Base-by-base conservation (phyloP, 2,113 vertebrate species). In the Saguinus imperator region DNA sequence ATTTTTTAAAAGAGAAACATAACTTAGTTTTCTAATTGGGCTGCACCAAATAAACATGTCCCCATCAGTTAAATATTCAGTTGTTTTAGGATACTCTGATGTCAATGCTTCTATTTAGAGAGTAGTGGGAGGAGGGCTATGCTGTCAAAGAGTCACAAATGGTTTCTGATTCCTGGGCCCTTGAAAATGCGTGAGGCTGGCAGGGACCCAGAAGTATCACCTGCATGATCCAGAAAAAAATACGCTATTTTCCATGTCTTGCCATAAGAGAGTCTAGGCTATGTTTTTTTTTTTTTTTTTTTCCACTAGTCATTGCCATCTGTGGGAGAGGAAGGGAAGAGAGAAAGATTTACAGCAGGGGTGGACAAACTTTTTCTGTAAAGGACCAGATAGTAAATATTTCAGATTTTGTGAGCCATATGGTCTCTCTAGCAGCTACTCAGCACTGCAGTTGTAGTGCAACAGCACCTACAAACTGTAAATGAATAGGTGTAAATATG, bases 251-350 rank as follows among this genome's bases (percentile, higher is more conserved):
- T 92, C 35, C 14, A 37, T 16, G 92, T 86, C 25, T 88, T 91
- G 77, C 45, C 32, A 12, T 32, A 52, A 82, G 40, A 61, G 35
- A 85, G 45, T 88, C 76, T 81, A 80, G 75, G 57, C 25, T 83
- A 52, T 64, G 6, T 77, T 16, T 87, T 89, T 87, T 12, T 61
- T 61, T 5, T 12, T 61, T 27, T 29, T 13, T 29, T 64, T 32
- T 32, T 13, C 55, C n/a, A 76, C 25, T 73, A 92, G 57, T 81
- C 87, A 81, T 17, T 87, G 37, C 40, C 7, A 72, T 55, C 45
- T 72, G 43, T 5, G 89, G 77, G 32, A 96, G 50, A 91, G 21
- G 70, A 88, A 83, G 66, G 57, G 16, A 85, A 92, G 90, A 87
- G 37, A 84, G 29, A 84, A 77, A 66, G 25, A 79, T 77, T 89